Percentiles rank a stretch among this genome's conserved stretches.
phyloP scores from a whole-genome alignment of 2,113 vertebrate genomes.

The Scatophagus argus region DNA sequence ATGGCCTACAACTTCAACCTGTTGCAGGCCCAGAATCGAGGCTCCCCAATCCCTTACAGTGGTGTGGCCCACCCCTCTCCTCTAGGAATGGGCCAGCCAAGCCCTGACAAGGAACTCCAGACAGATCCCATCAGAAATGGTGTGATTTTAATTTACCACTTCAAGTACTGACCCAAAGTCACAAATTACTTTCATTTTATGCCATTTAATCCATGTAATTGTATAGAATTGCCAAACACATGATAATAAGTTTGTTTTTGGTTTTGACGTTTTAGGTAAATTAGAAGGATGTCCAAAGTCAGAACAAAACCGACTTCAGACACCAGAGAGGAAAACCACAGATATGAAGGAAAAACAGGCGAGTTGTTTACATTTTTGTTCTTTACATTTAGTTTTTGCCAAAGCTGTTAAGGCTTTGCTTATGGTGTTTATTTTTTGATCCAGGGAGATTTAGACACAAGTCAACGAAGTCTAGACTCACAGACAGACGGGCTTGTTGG shows the following conservation, averaged over 20 bases:
- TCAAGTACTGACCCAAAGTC: not conserved
- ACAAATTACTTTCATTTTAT: not conserved
- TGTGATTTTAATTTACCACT: slow-evolving; percentile 56
- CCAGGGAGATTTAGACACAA: slow-evolving; percentile 91
- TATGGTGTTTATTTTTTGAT: not conserved
- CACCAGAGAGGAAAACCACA: slow-evolving; percentile 91
- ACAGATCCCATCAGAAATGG: slow-evolving; percentile 91
- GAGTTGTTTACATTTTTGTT: slow-evolving; percentile 11
- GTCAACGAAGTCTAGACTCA: slow-evolving; percentile 91
- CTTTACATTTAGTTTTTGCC: not conserved
- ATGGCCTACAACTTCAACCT: slow-evolving; percentile 99
- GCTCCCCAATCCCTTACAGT: slow-evolving; percentile 93
- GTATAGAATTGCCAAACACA: not conserved
- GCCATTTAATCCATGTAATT: not conserved
- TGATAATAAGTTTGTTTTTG: not conserved
- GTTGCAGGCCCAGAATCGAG: slow-evolving; percentile 92
- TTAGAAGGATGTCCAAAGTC: slow-evolving; percentile 88
- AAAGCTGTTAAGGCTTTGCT: not conserved
- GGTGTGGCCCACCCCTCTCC: slow-evolving; percentile 93
- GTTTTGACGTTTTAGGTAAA: slow-evolving; percentile 86
- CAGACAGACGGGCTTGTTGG: slow-evolving; percentile 83
- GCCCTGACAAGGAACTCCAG: slow-evolving; percentile 92
- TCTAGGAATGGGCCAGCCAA: slow-evolving; percentile 89
- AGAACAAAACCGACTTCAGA: slow-evolving; percentile 92
- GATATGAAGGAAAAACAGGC: slow-evolving; percentile 91